Conservation (phyloP, 2,113 vertebrate species). For the Addax nasomaculatus region DNA sequence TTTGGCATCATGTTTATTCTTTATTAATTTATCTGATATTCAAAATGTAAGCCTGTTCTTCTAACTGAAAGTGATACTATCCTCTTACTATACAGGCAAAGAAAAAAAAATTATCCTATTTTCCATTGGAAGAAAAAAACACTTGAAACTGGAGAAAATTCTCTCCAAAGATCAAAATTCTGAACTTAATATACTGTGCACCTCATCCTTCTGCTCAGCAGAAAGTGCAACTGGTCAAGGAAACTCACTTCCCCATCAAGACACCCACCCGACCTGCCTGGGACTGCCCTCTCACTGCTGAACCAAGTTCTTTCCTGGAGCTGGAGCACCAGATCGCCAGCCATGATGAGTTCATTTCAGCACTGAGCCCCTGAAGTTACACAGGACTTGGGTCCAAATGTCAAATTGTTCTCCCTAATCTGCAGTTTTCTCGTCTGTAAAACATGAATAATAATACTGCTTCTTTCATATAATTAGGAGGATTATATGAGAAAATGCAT, state of each 20-base stretch:
- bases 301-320: not conserved
- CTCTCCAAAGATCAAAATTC: not conserved
- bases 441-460: not conserved
- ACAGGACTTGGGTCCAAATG: not conserved
- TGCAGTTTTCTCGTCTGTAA: not conserved
- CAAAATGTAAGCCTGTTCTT: slow-evolving; percentile 21
- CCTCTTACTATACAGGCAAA: not conserved
- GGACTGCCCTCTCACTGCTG: not conserved
- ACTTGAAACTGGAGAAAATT: not conserved
- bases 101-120: not conserved
- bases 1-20: not conserved
- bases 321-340: not conserved
- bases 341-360: not conserved
- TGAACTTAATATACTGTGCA: not conserved
- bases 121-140: not conserved
- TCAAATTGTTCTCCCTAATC: not conserved
- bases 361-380: not conserved
- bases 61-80: not conserved
- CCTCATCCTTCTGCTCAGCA: not conserved
- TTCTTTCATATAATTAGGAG: not conserved
- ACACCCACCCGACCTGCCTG: not conserved
- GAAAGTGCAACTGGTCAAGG: not conserved
- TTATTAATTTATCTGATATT: not conserved
- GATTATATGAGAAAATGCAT: not conserved
- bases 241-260: not conserved